These are phyloP conservation scores for Hucho hucho DNA, from an alignment of 2,113 vertebrate species.

Conservation along the genomic window DNA sequence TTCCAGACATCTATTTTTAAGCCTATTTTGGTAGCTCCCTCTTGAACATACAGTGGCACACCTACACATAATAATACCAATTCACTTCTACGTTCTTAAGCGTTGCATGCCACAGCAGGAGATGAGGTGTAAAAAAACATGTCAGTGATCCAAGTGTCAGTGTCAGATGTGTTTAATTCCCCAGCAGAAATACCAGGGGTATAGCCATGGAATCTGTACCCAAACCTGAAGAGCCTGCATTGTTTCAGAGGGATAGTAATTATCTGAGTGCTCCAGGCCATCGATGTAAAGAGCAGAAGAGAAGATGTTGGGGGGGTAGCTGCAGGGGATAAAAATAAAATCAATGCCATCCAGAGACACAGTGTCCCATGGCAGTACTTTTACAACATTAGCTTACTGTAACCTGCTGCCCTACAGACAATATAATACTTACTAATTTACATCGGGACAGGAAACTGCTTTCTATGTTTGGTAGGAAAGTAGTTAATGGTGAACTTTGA, in stretches of 20 bases:
- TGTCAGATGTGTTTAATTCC: slow-evolving; percentile 28
- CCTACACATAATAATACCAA: background rate
- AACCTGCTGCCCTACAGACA: background rate
- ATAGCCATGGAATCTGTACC: slow-evolving; percentile 34
- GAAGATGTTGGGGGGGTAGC: background rate
- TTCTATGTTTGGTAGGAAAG: background rate
- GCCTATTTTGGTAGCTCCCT: background rate
- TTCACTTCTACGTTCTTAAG: slow-evolving; percentile 1
- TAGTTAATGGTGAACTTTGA: background rate
- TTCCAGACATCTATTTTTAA: background rate
- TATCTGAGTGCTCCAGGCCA: slow-evolving; percentile 30
- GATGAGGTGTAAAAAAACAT: background rate
- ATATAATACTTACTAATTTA: background rate
- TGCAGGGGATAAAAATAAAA: slow-evolving; percentile 8
- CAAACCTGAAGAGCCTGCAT: slow-evolving; percentile 40
- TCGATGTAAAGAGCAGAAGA: slow-evolving; percentile 16
- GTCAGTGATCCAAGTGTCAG: slow-evolving; percentile 20
- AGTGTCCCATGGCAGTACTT: slow-evolving; percentile 11
- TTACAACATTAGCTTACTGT: background rate
- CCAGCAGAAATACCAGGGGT: slow-evolving; percentile 29
- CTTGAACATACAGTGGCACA: background rate
- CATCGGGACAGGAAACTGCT: background rate
- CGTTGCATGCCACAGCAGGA: background rate
- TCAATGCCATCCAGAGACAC: slow-evolving; percentile 23
- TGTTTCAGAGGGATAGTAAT: slow-evolving; percentile 42